Conservation (phyloP, 2,113 vertebrate genomes). For the Synchiropus splendidus region DNA sequence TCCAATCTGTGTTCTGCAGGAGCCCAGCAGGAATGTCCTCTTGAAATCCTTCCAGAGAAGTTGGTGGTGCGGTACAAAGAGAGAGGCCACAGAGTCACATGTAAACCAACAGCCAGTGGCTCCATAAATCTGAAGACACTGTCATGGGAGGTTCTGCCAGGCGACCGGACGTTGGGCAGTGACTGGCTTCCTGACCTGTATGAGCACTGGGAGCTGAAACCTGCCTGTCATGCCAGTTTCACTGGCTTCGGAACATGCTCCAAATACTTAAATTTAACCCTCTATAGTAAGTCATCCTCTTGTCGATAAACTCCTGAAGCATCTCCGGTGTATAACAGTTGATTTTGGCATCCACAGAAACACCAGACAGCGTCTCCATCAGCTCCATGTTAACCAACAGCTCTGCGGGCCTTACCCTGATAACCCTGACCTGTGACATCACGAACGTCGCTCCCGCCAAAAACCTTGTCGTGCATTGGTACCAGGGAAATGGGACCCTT, state of each 20-base stretch:
- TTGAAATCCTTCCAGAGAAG: slow-evolving; percentile 25
- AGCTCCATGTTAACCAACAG: not conserved
- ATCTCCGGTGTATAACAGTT: not conserved
- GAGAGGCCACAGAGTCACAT: slow-evolving; percentile 10
- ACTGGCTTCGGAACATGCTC: accelerated
- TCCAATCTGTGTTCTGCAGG: slow-evolving; percentile 22
- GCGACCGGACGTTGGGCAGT: accelerated
- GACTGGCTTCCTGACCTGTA: slow-evolving; percentile 7
- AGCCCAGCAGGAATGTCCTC: slow-evolving; percentile 15
- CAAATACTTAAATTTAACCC: slow-evolving; percentile 17
- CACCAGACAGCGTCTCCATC: slow-evolving; percentile 47
- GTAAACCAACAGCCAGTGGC: not conserved
- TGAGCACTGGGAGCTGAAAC: slow-evolving; percentile 34
- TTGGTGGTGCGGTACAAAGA: slow-evolving; percentile 32
- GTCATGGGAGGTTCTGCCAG: slow-evolving; percentile 6
- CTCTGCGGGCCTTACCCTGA: slow-evolving; percentile 15
- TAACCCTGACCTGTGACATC: slow-evolving; percentile 61
- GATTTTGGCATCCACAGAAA: slow-evolving; percentile 28
- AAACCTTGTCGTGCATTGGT: slow-evolving; percentile 44
- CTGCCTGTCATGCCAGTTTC: slow-evolving; percentile 22
- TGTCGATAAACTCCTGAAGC: not conserved
- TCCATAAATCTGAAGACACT: not conserved
- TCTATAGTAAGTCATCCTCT: slow-evolving; percentile 59
- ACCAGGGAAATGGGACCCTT: slow-evolving; percentile 19
- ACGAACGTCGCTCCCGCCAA: slow-evolving; percentile 32